Evolutionary conservation across 2,797 vertebrate genomes (phyloP).

Genomic region (Phataginus tetradactyla): DNA sequence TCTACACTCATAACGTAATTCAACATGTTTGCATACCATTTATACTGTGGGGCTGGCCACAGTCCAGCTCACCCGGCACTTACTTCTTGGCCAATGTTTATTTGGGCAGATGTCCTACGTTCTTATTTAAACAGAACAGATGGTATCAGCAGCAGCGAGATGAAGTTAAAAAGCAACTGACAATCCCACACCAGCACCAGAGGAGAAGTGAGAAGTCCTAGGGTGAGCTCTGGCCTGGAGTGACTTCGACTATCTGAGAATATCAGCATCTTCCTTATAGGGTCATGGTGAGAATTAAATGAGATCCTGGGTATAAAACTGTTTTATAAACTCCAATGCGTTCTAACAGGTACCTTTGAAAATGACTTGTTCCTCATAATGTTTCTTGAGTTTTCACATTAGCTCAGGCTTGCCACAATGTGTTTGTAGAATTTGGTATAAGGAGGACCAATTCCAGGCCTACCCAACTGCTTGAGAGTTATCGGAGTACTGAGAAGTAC

Average conservation of each 20-base stretch:
- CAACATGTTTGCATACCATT: not conserved
- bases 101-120: not conserved
- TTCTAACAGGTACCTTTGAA: not conserved
- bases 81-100: not conserved
- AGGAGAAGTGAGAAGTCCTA: not conserved
- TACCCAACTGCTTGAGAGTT: no score
- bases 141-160: not conserved
- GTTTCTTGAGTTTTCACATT: not conserved
- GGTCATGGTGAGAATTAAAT: not conserved
- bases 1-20: rapidly evolving
- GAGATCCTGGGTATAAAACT: not conserved
- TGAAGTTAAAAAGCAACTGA: not conserved
- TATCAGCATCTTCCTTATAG: not conserved
- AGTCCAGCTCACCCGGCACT: not conserved
- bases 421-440: not conserved
- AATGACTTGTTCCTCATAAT: not conserved
- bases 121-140: not conserved
- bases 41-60: not conserved
- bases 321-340: no score
- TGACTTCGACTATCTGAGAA: not conserved
- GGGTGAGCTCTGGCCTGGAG: not conserved
- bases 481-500: not conserved
- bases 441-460: not conserved
- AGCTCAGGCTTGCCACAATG: not conserved
- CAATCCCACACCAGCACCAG: not conserved